A percentile compares a stretch with the other conserved stretches of the same genome.
These are phyloP conservation scores for Nasonia giraulti DNA, from an alignment of 1,140 invertebrate genomes.

Conservation along the genomic window DNA sequence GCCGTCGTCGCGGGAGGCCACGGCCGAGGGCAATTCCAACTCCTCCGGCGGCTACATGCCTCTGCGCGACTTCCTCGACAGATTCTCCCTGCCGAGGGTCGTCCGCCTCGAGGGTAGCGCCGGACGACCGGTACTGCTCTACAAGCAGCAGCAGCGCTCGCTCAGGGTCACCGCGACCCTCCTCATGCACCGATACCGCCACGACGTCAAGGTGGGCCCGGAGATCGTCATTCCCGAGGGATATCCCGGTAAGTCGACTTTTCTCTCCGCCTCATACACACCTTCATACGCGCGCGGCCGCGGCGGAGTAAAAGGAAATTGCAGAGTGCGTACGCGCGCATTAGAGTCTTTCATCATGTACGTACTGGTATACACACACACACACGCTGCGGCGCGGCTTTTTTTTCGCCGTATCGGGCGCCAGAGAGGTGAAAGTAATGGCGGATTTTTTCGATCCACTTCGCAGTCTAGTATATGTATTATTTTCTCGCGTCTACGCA, in stretches of 20 bases:
- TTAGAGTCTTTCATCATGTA: background rate
- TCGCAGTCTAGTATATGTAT: background rate
- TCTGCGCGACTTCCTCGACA: slow-evolving; percentile 70
- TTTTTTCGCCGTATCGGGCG: background rate
- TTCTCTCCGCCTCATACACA: too few species aligned
- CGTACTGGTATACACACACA: background rate
- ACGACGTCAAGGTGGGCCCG: slow-evolving; percentile 72
- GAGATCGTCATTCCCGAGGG: slow-evolving; percentile 73
- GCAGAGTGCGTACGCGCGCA: background rate
- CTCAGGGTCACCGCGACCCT: slow-evolving; percentile 70
- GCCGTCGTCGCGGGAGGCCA: slow-evolving; percentile 71
- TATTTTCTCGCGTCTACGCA: background rate
- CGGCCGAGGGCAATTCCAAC: slow-evolving; percentile 68
- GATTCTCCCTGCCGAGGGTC: slow-evolving; percentile 71
- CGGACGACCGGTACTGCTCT: slow-evolving; percentile 69
- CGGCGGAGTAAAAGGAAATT: background rate
- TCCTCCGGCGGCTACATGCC: slow-evolving; percentile 67
- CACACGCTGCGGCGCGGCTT: background rate
- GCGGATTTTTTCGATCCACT: background rate
- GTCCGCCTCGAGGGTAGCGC: slow-evolving; percentile 70
- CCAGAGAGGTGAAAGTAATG: background rate
- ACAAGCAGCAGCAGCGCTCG: slow-evolving; percentile 72
- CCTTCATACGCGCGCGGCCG: too few species aligned
- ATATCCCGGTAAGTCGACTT: slow-evolving; percentile 68
- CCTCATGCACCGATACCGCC: slow-evolving; percentile 70